These are phyloP conservation scores for Dinomys branickii DNA, from an alignment of 2,113 vertebrate genomes.

Conservation along the genomic window DNA sequence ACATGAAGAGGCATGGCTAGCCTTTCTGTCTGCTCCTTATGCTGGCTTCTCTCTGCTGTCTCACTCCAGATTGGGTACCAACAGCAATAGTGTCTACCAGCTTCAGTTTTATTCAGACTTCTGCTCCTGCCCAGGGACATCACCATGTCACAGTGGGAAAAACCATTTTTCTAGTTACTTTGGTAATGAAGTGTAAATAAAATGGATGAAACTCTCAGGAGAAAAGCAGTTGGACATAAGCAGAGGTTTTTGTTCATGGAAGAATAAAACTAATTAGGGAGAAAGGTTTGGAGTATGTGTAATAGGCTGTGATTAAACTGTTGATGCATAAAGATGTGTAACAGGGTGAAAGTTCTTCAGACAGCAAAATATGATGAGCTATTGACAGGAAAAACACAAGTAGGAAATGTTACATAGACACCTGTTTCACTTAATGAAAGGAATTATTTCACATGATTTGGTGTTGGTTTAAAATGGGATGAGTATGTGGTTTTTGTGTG, in stretches of 20 bases:
- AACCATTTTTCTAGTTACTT: slow-evolving; percentile 1
- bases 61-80: background rate
- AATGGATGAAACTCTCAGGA: background rate
- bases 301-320: background rate
- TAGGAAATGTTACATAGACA: background rate
- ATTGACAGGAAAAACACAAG: background rate
- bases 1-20: background rate
- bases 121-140: background rate
- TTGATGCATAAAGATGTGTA: background rate
- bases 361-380: background rate
- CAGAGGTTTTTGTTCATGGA: background rate
- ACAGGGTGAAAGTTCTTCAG: background rate
- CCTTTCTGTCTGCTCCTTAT: background rate
- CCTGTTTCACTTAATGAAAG: background rate
- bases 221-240: background rate
- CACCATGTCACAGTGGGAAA: background rate
- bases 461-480: background rate
- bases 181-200: background rate
- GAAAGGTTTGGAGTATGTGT: background rate
- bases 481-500: background rate
- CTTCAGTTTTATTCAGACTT: background rate
- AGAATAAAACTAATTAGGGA: slow-evolving; percentile 40
- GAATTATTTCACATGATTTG: background rate
- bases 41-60: slow-evolving; percentile 1
- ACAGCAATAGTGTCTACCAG: background rate